A percentile compares a stretch with the other conserved stretches of the same genome.
Evolutionary conservation across 64 coral and sea anemone species (phyloP).

Genomic region (Stichodactyla mertensii): DNA sequence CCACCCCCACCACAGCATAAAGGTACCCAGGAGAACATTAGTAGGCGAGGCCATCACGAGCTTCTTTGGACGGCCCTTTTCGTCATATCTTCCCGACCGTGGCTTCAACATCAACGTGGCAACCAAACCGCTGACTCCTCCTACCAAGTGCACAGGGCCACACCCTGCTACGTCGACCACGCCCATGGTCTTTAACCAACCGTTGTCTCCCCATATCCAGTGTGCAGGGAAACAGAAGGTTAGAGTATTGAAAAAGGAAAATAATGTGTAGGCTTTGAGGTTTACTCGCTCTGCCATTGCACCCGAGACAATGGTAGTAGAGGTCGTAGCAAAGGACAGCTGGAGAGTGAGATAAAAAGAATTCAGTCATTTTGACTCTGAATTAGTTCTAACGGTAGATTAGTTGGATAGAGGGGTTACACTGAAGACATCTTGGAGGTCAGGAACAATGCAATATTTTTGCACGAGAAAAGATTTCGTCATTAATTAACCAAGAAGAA

Average conservation of each 20-base stretch:
- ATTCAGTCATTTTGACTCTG: too few species aligned
- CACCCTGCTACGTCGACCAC: constrained; percentile 43
- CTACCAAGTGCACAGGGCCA: constrained; percentile 36
- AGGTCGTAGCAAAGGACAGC: constrained; percentile 41
- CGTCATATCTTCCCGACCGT: constrained; percentile 44
- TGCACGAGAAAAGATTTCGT: too few species aligned
- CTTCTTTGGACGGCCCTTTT: background rate
- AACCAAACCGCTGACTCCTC: constrained; percentile 55
- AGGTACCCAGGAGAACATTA: constrained; percentile 68
- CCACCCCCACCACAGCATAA: constrained; percentile 89
- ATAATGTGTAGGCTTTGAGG: constrained; percentile 43
- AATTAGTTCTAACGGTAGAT: too few species aligned
- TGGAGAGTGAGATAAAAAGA: background rate
- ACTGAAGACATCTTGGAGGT: background rate
- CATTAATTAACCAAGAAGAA: too few species aligned
- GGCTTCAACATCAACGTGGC: constrained; percentile 52
- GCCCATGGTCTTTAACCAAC: constrained; percentile 28
- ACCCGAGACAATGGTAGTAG: constrained; percentile 44
- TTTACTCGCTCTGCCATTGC: constrained; percentile 50
- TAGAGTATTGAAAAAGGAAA: constrained; percentile 37
- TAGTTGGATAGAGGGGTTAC: background rate
- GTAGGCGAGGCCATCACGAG: constrained; percentile 50
- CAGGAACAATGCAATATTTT: too few species aligned
- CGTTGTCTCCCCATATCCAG: constrained; percentile 34
- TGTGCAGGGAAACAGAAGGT: constrained; percentile 38